Percentiles rank a stretch among this genome's conserved stretches.
Evolutionary conservation across 2,797 vertebrate genomes (phyloP).

Genomic region (Cynodonichthys magdalenae): DNA sequence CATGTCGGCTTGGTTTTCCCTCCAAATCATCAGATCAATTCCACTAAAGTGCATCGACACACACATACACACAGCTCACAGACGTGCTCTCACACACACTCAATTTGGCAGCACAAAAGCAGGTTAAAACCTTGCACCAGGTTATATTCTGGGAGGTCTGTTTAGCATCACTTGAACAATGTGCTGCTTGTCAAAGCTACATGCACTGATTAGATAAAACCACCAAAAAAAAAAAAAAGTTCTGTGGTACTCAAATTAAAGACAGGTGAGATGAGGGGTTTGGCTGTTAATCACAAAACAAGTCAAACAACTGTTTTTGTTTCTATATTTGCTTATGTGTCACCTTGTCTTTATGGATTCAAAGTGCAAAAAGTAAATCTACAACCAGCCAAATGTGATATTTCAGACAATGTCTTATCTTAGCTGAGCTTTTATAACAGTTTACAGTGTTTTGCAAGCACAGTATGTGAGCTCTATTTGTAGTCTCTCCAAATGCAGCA

Average conservation of each 20-base stretch:
- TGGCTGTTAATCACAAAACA: conserved; percentile 13
- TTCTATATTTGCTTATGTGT: conserved; percentile 3
- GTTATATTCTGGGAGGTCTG: conserved; percentile 37
- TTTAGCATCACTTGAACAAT: conserved; percentile 48
- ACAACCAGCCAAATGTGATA: conserved; percentile 4
- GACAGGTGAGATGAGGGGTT: not conserved
- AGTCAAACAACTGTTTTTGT: conserved; percentile 4
- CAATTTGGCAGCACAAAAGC: conserved; percentile 30
- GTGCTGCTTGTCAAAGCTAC: conserved; percentile 19
- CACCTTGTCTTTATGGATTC: conserved; percentile 7
- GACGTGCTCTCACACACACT: conserved; percentile 18
- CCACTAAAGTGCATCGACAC: conserved; percentile 33
- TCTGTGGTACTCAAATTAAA: conserved; percentile 13
- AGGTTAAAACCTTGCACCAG: conserved; percentile 26
- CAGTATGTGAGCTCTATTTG: not conserved
- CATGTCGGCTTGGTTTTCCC: conserved; percentile 68
- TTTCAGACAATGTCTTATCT: conserved; percentile 8
- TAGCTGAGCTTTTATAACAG: conserved; percentile 9
- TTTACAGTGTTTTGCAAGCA: conserved; percentile 12
- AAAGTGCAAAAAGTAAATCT: conserved; percentile 11
- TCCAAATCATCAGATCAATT: conserved; percentile 73
- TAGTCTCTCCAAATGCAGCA: conserved; percentile 24
- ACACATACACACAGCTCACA: conserved; percentile 13
- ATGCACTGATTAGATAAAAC: conserved; percentile 22
- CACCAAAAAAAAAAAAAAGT: conserved; percentile 4